phyloP scores from a whole-genome alignment of 2,797 vertebrate species.

The Sarcoramphus papa region DNA sequence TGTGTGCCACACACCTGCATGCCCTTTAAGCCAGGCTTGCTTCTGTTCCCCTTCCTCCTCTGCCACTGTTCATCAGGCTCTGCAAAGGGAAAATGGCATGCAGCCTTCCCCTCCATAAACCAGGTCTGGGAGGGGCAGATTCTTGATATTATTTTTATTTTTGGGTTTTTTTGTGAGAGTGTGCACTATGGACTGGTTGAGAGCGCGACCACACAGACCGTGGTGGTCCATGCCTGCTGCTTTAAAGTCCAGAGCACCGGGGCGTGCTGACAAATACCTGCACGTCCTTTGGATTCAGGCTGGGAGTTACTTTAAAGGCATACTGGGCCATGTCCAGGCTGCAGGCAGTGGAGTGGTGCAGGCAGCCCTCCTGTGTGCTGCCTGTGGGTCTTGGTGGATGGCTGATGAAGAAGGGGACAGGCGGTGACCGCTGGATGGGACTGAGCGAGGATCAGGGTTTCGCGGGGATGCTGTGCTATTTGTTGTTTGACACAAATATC shows the following conservation, averaged over 20 bases:
- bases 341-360: neutral
- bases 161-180: neutral
- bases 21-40: neutral
- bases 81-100: neutral
- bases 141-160: no score
- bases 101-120: neutral
- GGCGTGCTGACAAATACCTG: neutral
- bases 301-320: neutral
- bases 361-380: neutral
- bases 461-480: neutral
- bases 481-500: neutral
- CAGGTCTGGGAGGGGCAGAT: neutral
- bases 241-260: neutral
- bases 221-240: no score
- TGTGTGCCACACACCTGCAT: neutral
- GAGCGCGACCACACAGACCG: accelerated
- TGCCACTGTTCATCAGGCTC: neutral
- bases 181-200: neutral
- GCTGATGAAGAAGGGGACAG: neutral
- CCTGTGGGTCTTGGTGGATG: accelerated
- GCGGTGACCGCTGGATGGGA: neutral
- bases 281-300: neutral
- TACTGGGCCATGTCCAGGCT: neutral
- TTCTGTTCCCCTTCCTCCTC: neutral
- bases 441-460: neutral